A percentile compares a stretch with the other conserved stretches of the same genome.
These are phyloP conservation scores for Chiridota heheva DNA, from an alignment of 35 echinoderm and acorn worm genomes.

Conservation along the genomic window DNA sequence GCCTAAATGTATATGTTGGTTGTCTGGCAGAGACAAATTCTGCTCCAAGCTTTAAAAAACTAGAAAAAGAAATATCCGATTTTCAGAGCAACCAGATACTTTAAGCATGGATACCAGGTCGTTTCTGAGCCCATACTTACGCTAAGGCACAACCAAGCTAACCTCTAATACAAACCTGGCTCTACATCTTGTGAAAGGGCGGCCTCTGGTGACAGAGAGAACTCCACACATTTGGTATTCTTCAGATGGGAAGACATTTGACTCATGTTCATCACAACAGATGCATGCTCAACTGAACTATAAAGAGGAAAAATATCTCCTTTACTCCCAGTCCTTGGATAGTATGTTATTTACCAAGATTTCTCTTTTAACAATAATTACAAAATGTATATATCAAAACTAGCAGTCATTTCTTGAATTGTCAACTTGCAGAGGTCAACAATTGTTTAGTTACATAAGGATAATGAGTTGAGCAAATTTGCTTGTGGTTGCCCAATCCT, in stretches of 20 bases:
- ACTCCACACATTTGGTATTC: constrained; percentile 50
- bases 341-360: background rate
- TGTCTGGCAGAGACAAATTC: too few relatives aligned
- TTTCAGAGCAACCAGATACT: too few relatives aligned
- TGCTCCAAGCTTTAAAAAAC: too few relatives aligned
- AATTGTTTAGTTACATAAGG: background rate
- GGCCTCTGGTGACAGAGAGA: too few relatives aligned
- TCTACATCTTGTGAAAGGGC: too few relatives aligned
- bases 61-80: too few relatives aligned
- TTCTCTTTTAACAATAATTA: background rate
- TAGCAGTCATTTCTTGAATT: background rate
- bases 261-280: constrained; percentile 75
- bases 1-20: too few relatives aligned
- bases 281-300: constrained; percentile 67
- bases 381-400: background rate
- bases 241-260: constrained; percentile 59
- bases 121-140: too few relatives aligned
- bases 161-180: too few relatives aligned
- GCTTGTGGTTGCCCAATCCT: background rate
- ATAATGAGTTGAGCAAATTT: background rate
- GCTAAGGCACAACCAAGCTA: too few relatives aligned
- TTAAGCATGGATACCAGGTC: too few relatives aligned
- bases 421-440: background rate
- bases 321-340: too few relatives aligned
- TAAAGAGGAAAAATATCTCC: constrained; percentile 24